A percentile compares a stretch with the other conserved stretches of the same genome.
Evolutionary conservation across 2,888 invertebrate genomes (phyloP).

Genomic region (Drosophila putrida): DNA sequence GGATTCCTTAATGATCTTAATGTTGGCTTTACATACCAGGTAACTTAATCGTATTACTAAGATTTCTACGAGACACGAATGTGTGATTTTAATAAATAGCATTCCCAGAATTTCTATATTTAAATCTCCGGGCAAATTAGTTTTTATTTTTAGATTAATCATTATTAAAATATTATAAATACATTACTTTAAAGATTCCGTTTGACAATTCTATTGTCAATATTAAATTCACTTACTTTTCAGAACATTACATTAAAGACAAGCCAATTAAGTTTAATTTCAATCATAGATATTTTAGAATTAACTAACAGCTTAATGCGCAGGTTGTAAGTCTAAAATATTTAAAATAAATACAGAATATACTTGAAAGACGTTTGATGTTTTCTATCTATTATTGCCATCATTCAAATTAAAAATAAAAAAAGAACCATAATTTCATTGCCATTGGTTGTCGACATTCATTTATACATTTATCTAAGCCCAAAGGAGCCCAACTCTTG

Average conservation of each 20-base stretch:
- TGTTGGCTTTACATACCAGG: not conserved
- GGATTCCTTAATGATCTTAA: slow-evolving; percentile 13
- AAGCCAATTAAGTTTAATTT: no score
- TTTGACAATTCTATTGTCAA: no score
- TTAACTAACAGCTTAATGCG: no score
- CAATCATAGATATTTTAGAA: no score
- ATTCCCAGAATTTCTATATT: not conserved
- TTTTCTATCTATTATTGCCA: slow-evolving; percentile 37
- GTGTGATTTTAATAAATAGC: not conserved
- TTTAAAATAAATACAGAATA: not conserved
- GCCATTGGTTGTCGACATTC: slow-evolving; percentile 27
- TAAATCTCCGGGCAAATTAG: not conserved
- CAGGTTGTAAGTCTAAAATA: not conserved
- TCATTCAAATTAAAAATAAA: slow-evolving; percentile 43
- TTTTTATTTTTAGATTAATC: not conserved
- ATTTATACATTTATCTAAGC: slow-evolving; percentile 32
- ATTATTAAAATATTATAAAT: not conserved
- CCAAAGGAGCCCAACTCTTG: slow-evolving; percentile 41
- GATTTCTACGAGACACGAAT: not conserved
- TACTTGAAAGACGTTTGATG: slow-evolving; percentile 10
- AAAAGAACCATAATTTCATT: slow-evolving; percentile 19
- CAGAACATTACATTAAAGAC: no score
- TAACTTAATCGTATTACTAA: slow-evolving; percentile 5
- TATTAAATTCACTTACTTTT: no score
- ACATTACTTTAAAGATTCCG: not conserved